Evolutionary conservation across 2,113 vertebrate species (phyloP), one percentile per base, ranked within the genome.

Genomic region (Erythrocercus mccallii): DNA sequence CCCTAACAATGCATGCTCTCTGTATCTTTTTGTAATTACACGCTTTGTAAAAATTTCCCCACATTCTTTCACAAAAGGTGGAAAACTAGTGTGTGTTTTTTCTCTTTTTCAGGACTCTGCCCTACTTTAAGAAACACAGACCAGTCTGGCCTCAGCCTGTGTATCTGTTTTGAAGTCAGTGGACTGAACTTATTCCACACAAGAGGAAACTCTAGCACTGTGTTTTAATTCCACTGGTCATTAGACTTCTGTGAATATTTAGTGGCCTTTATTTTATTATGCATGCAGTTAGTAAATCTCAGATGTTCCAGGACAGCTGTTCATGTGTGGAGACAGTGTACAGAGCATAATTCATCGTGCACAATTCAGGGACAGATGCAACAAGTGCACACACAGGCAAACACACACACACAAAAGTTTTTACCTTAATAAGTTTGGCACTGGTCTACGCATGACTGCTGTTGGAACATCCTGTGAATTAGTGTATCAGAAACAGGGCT

Each of bases 1-100:
- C 76, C 60, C 81, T 77, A 37, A 82, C 53, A 78, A 81, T 21
- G 35, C 66, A 64, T 70, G 31, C 11, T 16, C 23, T 91, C 68
- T 79, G 17, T 64, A 82, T 57, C 40, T 22, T n/a, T 81, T 53
- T 4, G 15, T 16, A 89, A 30, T 61, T 64, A 83, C 30, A 81
- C 21, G n/a, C 54, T 93, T 96, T 56, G 65, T 28, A 89, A 86
- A 74, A 7, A 61, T 80, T 94, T 95, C 90, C 48, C 54, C 22
- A 4, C 31, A 22, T 24, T 93, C 35, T 86, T 80, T 86, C 47
- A 68, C 61, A 50, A 45, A 33, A 51, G 47, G 12, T 77, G 40
- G 50, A 66, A 56, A 80, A 65, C 68, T 33, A 22, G 9, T 14
- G 14, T 30, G 15, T 18, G 12, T 51, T 95, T 81, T 81, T 69